Evolutionary conservation across 1,140 invertebrate species (phyloP), one percentile per base, ranked within the genome.

Genomic region (Acromyrmex echinatior): DNA sequence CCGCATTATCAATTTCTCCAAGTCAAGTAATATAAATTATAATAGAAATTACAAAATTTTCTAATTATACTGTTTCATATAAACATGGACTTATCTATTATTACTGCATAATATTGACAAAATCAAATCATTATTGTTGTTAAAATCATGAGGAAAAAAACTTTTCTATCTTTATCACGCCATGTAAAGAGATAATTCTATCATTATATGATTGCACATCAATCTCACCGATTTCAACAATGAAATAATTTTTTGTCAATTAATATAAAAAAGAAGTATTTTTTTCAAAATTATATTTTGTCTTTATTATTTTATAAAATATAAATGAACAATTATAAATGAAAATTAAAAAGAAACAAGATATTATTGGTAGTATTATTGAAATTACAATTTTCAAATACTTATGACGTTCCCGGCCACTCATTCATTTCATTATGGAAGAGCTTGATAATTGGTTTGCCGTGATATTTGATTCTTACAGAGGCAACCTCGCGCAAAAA

Each of bases 11-110:
- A n/a, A 53, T 53, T 12, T 31, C 2, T 31, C 25, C 71, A 53
- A 74, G 16, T 74, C 4, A 10, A 18, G 10, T 25, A 74, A 51
- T 2, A 4, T 31, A 28, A 74, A 25, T 35, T 74, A 35, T 56
- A 21, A 35, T 74, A 35, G 14, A n/a, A 74, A 74, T 51, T 71
- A 74, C 18, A 7, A 58, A 35, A 35, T 74, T 14, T 35, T 31
- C 10, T 28, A 18, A 18, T 53, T 6, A 3, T 18, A 18, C 16
- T 53, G 31, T n/a, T 58, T 0, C 35, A 21, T 5, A 21, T 31
- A 14, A 56, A 6, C 4, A 74, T 35, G 14, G 49, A 56, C 3
- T 58, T 58, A 10, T 16, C 3, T 21, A 39, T 76, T n/a, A 7
- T 51, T 28, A 73, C n/a, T 53, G 21, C 28, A 31, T 14, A 74